Percentiles rank a stretch among this genome's conserved stretches.
These are phyloP conservation scores for Tetranychus piercei DNA, from an alignment of 2,888 invertebrate genomes.

Conservation along the genomic window DNA sequence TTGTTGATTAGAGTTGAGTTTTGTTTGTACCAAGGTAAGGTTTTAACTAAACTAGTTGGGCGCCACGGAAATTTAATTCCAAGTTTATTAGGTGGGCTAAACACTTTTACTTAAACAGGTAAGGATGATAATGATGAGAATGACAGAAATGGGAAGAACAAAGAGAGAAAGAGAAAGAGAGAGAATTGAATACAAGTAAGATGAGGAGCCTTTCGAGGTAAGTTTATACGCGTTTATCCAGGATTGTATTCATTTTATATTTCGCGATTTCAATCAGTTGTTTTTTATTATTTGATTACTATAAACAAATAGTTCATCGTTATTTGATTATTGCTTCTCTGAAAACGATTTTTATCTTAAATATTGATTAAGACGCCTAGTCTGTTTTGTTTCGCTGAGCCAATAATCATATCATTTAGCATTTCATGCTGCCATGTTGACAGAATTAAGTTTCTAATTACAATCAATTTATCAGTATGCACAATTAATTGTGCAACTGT, in stretches of 20 bases:
- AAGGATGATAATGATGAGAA: neutral
- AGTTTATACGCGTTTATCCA: neutral
- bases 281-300: too few relatives aligned
- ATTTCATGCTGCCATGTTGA: too few relatives aligned
- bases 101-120: neutral
- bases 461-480: too few relatives aligned
- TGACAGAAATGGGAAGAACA: neutral
- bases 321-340: too few relatives aligned
- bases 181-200: neutral
- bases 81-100: neutral
- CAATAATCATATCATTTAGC: too few relatives aligned
- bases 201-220: neutral
- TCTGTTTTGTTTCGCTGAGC: too few relatives aligned
- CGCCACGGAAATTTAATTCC: neutral
- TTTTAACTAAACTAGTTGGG: constrained; percentile 1
- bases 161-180: neutral
- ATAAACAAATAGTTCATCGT: too few relatives aligned
- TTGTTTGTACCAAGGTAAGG: neutral
- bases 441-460: too few relatives aligned
- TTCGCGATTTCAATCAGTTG: neutral
- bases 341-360: too few relatives aligned
- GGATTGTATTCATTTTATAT: neutral
- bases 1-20: neutral
- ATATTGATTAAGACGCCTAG: too few relatives aligned
- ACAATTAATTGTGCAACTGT: too few relatives aligned